Evolutionary conservation across 2,888 invertebrate genomes (phyloP).

Genomic region (Drosophila phalerata): DNA sequence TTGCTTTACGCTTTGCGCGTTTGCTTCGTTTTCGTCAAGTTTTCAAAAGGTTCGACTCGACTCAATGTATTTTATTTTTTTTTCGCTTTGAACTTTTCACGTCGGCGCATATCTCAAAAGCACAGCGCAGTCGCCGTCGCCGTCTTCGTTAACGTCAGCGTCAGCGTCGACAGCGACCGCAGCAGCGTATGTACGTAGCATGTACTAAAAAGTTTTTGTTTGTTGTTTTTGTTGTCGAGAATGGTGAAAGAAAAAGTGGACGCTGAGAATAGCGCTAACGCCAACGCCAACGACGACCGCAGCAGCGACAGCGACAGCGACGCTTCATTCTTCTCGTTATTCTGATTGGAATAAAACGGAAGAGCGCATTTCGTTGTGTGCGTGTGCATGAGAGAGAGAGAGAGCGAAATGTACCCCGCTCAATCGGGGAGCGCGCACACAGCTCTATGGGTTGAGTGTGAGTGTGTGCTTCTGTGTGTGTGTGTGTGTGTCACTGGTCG

Average conservation of each 20-base stretch:
- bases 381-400: conserved; percentile 40
- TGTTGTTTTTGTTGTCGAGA: conserved; percentile 54
- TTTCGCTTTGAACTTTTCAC: conserved; percentile 71
- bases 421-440: conserved; percentile 50
- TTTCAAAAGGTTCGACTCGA: conserved; percentile 65
- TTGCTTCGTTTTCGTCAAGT: conserved; percentile 73
- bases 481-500: conserved; percentile 51
- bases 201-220: conserved; percentile 60
- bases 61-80: conserved; percentile 31
- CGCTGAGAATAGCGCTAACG: conserved; percentile 28
- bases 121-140: conserved; percentile 35
- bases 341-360: conserved; percentile 72
- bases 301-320: conserved; percentile 21
- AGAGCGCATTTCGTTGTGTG: conserved; percentile 60
- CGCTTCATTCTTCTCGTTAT: conserved; percentile 59
- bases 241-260: conserved; percentile 67
- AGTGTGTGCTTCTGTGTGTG: conserved; percentile 42
- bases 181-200: conserved; percentile 18
- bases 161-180: conserved; percentile 19
- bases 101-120: conserved; percentile 56
- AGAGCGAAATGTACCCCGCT: conserved; percentile 28
- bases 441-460: conserved; percentile 1
- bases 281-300: conserved; percentile 14
- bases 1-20: conserved; percentile 37
- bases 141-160: conserved; percentile 36